Evolutionary conservation across 1,140 invertebrate genomes (phyloP), one percentile per base, ranked within the genome.

Genomic region (Drosophila tani): DNA sequence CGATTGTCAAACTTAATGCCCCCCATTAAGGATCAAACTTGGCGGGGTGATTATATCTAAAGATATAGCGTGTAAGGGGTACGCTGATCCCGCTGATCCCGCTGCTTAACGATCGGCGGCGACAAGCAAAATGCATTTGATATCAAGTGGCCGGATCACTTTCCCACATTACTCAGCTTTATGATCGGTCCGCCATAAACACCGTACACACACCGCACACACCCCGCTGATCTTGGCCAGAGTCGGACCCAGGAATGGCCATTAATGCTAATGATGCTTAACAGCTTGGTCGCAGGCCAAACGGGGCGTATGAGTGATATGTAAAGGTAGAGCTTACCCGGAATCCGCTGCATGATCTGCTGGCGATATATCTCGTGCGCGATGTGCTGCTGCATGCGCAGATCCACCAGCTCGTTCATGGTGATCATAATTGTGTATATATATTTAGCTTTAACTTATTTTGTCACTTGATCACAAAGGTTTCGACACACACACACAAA

Each of bases 301-400:
- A 68, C 41, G 57, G 49, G 59, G 50, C 69, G 75, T 55, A 74
- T 81, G 62, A 27, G 74, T 68, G 47, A 84, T 84, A 8, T 56
- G 32, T 1, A 1, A 29, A 17, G 19, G 41, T n/a, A 12, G 14
- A 45, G 71, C 88, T 86, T 75, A 93, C 92, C 92, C 49, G 92
- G 92, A 69, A 93, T 93, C 24, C 92, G 86, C 65, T 93, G 92
- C 91, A 93, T 91, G 53, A 93, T 93, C 79, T 93, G 92, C 62
- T 93, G 92, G 24, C 92, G 82, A 66, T 93, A 93, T 14, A 93
- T 85, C 80, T 93, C 92, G 56, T 93, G 92, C 8, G 92, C 92
- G 38, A 93, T 85, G 12, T 93, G 92, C 57, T 93, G 92, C 50
- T 93, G 92, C 81, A 93, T 84, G 15, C 91, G 81, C 78, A 93